Evolutionary conservation across 2,888 invertebrate species (phyloP).

Genomic region (Parnassius smintheus): DNA sequence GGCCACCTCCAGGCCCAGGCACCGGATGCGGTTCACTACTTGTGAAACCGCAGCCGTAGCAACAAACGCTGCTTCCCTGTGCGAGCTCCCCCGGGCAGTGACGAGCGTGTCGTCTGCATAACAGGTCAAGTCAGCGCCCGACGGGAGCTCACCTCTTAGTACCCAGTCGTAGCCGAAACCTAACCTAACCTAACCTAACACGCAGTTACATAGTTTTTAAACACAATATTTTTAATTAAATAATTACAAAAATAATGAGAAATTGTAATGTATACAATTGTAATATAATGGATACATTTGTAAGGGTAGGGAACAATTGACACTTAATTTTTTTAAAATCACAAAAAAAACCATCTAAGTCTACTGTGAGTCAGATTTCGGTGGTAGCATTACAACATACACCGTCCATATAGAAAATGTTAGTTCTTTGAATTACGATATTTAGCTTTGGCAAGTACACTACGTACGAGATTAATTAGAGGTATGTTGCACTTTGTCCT

Average conservation of each 20-base stretch:
- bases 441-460: constrained; percentile 65
- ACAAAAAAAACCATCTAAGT: constrained; percentile 31
- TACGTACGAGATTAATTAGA: constrained; percentile 37
- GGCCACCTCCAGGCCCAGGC: too few species aligned
- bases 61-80: too few species aligned
- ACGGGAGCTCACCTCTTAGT: too few species aligned
- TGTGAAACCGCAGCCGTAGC: too few species aligned
- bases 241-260: neutral
- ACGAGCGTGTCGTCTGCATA: too few species aligned
- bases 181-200: too few species aligned
- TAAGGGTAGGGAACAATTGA: constrained; percentile 27
- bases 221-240: neutral
- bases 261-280: neutral
- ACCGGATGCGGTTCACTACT: too few species aligned
- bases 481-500: constrained; percentile 12
- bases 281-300: neutral
- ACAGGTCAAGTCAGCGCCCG: too few species aligned
- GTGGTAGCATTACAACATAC: constrained; percentile 33
- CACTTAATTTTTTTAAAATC: constrained; percentile 35
- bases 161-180: too few species aligned
- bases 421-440: constrained; percentile 11
- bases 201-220: too few species aligned
- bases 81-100: too few species aligned
- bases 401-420: neutral
- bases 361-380: constrained; percentile 38